Base-by-base conservation (phyloP, 2,113 vertebrate genomes). In the Scomber colias region DNA sequence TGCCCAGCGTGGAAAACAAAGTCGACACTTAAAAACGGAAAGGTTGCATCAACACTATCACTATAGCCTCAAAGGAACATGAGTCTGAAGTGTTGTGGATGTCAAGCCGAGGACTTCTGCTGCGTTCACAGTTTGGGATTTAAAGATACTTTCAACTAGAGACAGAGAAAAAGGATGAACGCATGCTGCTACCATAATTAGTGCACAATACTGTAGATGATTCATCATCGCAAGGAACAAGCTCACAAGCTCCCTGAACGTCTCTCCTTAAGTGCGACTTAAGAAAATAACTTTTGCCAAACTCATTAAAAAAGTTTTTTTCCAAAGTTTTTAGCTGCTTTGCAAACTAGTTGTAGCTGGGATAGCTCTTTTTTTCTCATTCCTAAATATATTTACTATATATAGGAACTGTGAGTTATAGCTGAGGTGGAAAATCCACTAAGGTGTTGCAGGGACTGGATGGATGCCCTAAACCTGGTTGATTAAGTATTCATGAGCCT, bases 251-350 rank as follows among this genome's bases (percentile, higher is more conserved):
- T 59, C 24, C 19, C 49, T 62, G 69, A 86, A 77, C 61, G 62
- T 64, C 44, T 62, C 57, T 19, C 48, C 71, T 85, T 82, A 57
- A 79, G 51, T 61, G 61, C 3, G 21, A 73, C 66, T 77, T 80
- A 57, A 69, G 8, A 53, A 83, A 51, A 76, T 75, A 75, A 71
- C 48, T 74, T 77, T 49, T 1, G 3, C 24, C 71, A 64, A 73
- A 72, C 79, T 87, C 73, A 83, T 89, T 84, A 75, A 84, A 84
- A 79, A 82, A 80, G 60, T 77, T 74, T 75, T 30, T 27, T 74
- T 44, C 59, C 46, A 0, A 27, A 30, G 66, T 73, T 61, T 63
- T 17, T 83, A 14, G 2, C 31, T 71, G 59, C 53, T 62, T 40
- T 40, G 35, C 44, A 65, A 79, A 48, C 62, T 55, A 63, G 55